Percentiles rank a stretch among this genome's conserved stretches.
Conservation (phyloP, 2,113 vertebrate species). For the Pygoscelis adeliae region DNA sequence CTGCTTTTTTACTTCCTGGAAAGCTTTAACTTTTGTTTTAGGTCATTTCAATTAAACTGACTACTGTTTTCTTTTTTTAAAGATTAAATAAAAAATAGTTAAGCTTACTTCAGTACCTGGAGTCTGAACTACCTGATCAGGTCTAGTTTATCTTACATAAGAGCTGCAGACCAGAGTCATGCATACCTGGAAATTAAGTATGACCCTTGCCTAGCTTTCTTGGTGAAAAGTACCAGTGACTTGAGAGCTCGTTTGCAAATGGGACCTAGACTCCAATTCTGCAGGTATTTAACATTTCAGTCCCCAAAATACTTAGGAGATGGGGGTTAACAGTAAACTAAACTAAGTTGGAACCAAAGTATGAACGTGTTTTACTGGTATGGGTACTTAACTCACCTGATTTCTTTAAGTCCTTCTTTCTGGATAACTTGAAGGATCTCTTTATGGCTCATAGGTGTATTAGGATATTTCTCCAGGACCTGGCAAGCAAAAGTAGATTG, state of each 20-base stretch:
- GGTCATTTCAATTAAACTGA: background rate
- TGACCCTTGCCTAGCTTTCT: accelerated
- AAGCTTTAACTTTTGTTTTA: background rate
- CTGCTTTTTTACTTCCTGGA: background rate
- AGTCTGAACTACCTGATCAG: background rate
- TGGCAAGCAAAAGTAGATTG: slow-evolving; percentile 56
- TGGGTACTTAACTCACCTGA: slow-evolving; percentile 82
- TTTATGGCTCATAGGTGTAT: slow-evolving; percentile 99
- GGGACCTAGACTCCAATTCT: background rate
- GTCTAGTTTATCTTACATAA: accelerated
- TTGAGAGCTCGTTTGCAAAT: background rate
- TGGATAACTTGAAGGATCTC: slow-evolving; percentile 98
- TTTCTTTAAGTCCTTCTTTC: slow-evolving; percentile 95
- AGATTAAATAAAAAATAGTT: background rate
- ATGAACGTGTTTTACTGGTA: background rate
- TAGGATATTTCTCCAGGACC: slow-evolving; percentile 98
- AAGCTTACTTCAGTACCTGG: background rate
- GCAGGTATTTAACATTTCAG: too few relatives aligned
- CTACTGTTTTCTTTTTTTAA: accelerated
- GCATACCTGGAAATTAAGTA: background rate
- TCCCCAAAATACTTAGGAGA: background rate
- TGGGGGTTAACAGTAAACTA: background rate
- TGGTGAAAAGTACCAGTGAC: background rate
- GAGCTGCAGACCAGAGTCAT: background rate
- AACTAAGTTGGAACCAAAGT: background rate